Conservation (phyloP, 2,113 vertebrate genomes). For the Nicator chloris region DNA sequence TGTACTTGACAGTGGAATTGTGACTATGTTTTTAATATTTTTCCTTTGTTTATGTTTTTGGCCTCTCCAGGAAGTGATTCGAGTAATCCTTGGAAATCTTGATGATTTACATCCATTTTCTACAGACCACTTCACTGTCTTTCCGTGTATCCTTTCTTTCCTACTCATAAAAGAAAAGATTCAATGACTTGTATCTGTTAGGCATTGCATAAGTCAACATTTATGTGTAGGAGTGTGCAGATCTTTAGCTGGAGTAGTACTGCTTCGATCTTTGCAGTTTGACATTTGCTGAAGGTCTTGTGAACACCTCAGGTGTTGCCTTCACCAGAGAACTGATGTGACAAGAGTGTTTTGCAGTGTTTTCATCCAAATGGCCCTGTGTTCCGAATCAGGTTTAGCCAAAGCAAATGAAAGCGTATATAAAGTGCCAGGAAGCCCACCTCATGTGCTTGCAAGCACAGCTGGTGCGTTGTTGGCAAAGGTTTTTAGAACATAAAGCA, state of each 20-base stretch:
- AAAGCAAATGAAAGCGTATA: background rate
- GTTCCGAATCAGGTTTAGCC: background rate
- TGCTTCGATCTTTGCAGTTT: background rate
- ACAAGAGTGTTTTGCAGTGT: background rate
- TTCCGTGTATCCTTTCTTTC: constrained; percentile 80
- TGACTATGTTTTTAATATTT: background rate
- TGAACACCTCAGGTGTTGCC: background rate
- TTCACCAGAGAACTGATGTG: background rate
- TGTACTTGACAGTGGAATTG: background rate
- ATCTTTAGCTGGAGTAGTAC: background rate
- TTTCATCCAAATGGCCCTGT: fast-evolving
- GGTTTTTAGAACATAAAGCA: fast-evolving
- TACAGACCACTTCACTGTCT: constrained; percentile 73
- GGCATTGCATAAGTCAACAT: background rate
- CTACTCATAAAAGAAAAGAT: background rate
- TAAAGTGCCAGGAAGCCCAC: background rate
- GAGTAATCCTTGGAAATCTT: constrained; percentile 74
- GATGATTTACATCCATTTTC: constrained; percentile 72
- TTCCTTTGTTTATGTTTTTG: background rate
- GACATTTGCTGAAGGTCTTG: background rate
- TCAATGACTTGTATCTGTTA: background rate
- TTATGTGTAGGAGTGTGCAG: background rate
- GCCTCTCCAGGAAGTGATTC: constrained; percentile 70
- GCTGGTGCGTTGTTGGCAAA: background rate
- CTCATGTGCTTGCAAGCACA: fast-evolving